These are phyloP conservation scores for Circaetus gallicus DNA, from an alignment of 2,113 vertebrate species.

Conservation along the genomic window DNA sequence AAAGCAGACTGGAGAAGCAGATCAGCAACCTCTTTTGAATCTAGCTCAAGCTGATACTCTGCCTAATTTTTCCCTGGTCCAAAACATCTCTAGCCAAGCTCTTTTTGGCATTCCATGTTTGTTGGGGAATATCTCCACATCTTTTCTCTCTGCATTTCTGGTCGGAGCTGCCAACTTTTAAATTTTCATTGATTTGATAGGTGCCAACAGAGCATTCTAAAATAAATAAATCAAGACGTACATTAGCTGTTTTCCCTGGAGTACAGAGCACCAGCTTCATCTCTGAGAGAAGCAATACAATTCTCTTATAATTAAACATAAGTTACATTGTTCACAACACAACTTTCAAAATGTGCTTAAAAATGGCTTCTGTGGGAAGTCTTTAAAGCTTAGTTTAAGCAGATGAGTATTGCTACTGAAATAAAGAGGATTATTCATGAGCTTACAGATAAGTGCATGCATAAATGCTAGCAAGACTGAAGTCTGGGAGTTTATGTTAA, in stretches of 20 bases:
- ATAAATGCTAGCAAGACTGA: background rate
- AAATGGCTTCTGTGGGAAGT: background rate
- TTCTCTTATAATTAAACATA: background rate
- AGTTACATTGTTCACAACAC: background rate
- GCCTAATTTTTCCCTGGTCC: background rate
- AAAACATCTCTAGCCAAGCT: background rate
- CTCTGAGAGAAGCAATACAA: background rate
- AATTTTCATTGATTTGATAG: background rate
- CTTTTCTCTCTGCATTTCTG: background rate
- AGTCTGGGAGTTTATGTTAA: background rate
- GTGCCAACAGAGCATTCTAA: background rate
- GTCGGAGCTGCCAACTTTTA: background rate
- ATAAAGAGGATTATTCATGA: slow-evolving; percentile 20
- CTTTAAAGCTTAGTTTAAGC: slow-evolving; percentile 25
- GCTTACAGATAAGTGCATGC: background rate
- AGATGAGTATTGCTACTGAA: background rate
- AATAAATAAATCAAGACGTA: background rate
- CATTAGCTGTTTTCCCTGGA: background rate
- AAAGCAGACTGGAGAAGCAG: background rate
- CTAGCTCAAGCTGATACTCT: background rate
- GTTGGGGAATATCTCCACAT: background rate
- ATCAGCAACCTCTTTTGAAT: background rate
- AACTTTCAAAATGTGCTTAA: background rate
- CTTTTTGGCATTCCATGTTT: background rate
- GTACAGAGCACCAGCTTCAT: background rate